Conservation (phyloP, 2,888 invertebrate species). For the Epirrita christyi region DNA sequence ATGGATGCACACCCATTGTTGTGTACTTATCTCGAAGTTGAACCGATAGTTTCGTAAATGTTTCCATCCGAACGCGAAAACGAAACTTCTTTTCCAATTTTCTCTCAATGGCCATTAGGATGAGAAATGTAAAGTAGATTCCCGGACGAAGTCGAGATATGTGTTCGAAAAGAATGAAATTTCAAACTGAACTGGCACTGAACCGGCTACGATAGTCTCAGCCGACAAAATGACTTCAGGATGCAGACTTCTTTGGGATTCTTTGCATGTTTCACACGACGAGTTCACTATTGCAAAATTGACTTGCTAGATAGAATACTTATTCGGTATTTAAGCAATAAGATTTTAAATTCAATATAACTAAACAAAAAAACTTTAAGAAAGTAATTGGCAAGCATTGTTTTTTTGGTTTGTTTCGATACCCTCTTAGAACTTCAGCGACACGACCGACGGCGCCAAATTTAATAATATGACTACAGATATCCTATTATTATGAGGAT, state of each 20-base stretch:
- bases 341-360: conserved; percentile 16
- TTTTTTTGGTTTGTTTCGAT: not conserved
- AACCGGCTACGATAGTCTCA: conserved; percentile 51
- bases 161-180: conserved; percentile 81
- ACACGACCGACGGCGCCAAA: conserved; percentile 35
- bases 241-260: conserved; percentile 55
- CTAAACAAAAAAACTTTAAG: not conserved
- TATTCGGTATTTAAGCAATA: conserved; percentile 25
- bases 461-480: conserved; percentile 48
- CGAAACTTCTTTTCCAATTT: conserved; percentile 83
- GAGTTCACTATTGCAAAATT: conserved; percentile 32
- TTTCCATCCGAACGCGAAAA: conserved; percentile 66
- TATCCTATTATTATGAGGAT: conserved; percentile 47
- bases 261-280: conserved; percentile 53
- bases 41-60: conserved; percentile 58
- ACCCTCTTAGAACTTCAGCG: conserved; percentile 26
- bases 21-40: conserved; percentile 53
- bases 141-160: conserved; percentile 79
- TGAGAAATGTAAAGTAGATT: conserved; percentile 84
- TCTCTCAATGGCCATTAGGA: conserved; percentile 84
- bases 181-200: conserved; percentile 71
- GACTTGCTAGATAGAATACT: conserved; percentile 23
- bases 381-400: not conserved
- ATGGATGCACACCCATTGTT: conserved; percentile 44
- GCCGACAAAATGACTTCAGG: conserved; percentile 57